Conservation (phyloP, 2,888 invertebrate species). For the Trachelus troglodyta region DNA sequence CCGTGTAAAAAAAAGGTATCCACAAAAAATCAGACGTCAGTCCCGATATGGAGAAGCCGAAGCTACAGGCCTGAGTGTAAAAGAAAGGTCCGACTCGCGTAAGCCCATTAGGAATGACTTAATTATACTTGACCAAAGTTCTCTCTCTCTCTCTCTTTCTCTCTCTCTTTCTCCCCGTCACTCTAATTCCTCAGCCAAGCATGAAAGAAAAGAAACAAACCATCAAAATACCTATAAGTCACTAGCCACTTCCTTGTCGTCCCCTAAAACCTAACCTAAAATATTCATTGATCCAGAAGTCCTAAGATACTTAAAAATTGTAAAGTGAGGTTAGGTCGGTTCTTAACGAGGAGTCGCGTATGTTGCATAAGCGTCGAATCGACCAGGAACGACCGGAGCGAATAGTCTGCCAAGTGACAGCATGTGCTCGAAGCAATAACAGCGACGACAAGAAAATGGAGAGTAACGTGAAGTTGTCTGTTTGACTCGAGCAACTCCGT, state of each 20-base stretch:
- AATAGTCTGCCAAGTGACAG: not conserved
- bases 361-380: not conserved
- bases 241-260: not conserved
- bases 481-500: not conserved
- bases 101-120: not conserved
- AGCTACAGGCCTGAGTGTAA: not conserved
- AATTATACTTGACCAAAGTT: not conserved
- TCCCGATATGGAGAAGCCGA: not conserved
- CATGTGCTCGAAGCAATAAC: not conserved
- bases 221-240: not conserved
- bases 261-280: not conserved
- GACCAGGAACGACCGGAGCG: constrained; percentile 6
- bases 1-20: not conserved
- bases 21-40: not conserved
- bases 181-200: not conserved
- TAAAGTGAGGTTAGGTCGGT: not conserved
- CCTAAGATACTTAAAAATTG: not conserved
- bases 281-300: not conserved
- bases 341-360: not conserved
- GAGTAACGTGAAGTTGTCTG: not conserved
- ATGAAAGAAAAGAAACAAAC: not conserved
- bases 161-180: not conserved
- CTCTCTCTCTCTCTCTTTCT: too few relatives aligned
- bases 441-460: not conserved
- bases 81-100: not conserved